Evolutionary conservation across 2,888 invertebrate genomes (phyloP).

Genomic region (Cordilura impudica): DNA sequence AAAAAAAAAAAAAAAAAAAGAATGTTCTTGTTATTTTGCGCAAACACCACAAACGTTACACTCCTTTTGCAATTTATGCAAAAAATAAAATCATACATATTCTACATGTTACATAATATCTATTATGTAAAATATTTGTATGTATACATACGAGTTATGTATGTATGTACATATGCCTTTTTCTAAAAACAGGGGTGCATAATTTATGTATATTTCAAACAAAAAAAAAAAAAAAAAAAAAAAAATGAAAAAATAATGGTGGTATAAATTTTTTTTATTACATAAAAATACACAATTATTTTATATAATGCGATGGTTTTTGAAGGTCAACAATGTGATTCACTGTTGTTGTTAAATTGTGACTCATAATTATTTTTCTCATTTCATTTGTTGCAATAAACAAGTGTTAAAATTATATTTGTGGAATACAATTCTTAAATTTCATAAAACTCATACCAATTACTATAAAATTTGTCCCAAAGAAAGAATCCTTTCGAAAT

Average conservation of each 20-base stretch:
- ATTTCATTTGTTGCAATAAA: background rate
- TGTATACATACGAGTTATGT: background rate
- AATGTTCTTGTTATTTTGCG: conserved; percentile 19
- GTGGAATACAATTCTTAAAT: no score
- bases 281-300: conserved; percentile 23
- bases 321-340: conserved; percentile 60
- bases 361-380: conserved; percentile 32
- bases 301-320: conserved; percentile 32
- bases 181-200: conserved; percentile 53
- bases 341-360: conserved; percentile 28
- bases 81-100: background rate
- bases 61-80: conserved; percentile 23
- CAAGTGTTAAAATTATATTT: conserved; percentile 18
- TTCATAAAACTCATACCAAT: background rate
- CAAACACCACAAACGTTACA: conserved; percentile 16
- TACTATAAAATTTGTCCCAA: background rate
- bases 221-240: background rate
- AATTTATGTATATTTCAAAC: conserved; percentile 37
- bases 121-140: conserved; percentile 1
- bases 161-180: conserved; percentile 13
- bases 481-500: no score
- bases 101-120: conserved; percentile 32
- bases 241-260: conserved; percentile 9
- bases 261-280: conserved; percentile 36
- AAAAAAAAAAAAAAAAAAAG: background rate